Conservation (phyloP, 2,797 vertebrate species). For the Rhinophrynus dorsalis region DNA sequence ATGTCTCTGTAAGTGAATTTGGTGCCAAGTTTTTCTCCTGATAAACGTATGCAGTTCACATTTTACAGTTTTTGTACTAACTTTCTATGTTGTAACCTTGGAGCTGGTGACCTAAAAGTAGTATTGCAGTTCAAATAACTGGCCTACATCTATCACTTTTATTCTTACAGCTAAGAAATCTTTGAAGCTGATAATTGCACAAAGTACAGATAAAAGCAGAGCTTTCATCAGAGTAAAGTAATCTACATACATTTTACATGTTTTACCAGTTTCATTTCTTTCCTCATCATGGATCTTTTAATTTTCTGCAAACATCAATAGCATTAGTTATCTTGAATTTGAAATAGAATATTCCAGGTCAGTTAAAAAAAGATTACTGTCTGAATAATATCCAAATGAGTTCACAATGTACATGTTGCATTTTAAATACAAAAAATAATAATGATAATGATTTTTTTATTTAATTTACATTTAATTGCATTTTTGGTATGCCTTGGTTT, state of each 20-base stretch:
- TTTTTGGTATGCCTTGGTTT: neutral
- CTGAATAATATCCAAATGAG: constrained; percentile 11
- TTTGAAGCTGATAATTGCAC: constrained; percentile 45
- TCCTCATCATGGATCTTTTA: constrained; percentile 46
- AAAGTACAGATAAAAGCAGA: constrained; percentile 42
- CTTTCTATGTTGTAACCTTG: constrained; percentile 28
- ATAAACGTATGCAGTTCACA: neutral
- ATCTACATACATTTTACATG: constrained; percentile 53
- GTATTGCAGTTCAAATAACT: constrained; percentile 42
- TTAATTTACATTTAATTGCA: neutral
- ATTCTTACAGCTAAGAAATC: constrained; percentile 48
- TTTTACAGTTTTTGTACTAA: neutral
- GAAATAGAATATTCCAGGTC: constrained; percentile 37
- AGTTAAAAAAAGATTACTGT: constrained; percentile 33
- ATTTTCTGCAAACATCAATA: constrained; percentile 45
- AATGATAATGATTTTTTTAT: neutral
- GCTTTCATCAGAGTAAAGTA: constrained; percentile 50
- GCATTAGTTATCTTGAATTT: constrained; percentile 50
- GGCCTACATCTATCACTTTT: constrained; percentile 40
- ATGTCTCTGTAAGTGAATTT: neutral
- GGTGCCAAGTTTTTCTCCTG: neutral
- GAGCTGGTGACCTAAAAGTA: constrained; percentile 28
- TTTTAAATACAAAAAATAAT: constrained; percentile 5
- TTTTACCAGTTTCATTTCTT: constrained; percentile 38
- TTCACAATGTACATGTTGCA: neutral